phyloP scores from a whole-genome alignment of 1,140 invertebrate genomes.

The Leptopilina boulardi region DNA sequence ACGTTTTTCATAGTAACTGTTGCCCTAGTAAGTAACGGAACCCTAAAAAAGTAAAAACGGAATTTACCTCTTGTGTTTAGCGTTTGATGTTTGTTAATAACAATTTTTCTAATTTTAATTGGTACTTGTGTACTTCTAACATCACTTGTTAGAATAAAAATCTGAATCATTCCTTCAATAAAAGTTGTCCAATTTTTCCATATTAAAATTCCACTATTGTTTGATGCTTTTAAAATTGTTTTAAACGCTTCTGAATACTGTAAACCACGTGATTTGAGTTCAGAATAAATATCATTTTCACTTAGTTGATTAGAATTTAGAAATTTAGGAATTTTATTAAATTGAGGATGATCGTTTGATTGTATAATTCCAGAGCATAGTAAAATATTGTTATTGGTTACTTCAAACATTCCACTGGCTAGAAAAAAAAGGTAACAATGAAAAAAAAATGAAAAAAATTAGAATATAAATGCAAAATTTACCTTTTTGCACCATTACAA shows the following conservation, averaged over 20 bases:
- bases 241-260: conserved; percentile 89
- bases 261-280: conserved; percentile 90
- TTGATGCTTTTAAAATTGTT: conserved; percentile 77
- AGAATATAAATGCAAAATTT: conserved; percentile 63
- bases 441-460: too few relatives aligned
- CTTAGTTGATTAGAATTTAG: conserved; percentile 64
- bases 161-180: conserved; percentile 92
- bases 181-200: conserved; percentile 92
- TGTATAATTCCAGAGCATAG: conserved; percentile 84
- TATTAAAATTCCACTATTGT: conserved; percentile 74
- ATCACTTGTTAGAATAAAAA: conserved; percentile 85
- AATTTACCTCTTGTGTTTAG: too few relatives aligned
- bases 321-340: conserved; percentile 43
- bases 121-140: conserved; percentile 85
- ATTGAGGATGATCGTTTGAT: conserved; percentile 62
- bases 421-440: too few relatives aligned
- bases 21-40: too few relatives aligned
- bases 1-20: too few relatives aligned
- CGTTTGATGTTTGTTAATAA: conserved; percentile 85
- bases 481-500: conserved; percentile 86
- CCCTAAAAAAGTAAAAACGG: too few relatives aligned
- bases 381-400: conserved; percentile 84
- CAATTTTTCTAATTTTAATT: conserved; percentile 85
- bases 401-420: conserved; percentile 54
- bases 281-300: conserved; percentile 91